Percentiles rank a stretch among this genome's conserved stretches.
These are phyloP conservation scores for Drosophila miranda DNA, from an alignment of 1,140 invertebrate genomes.

Conservation along the genomic window DNA sequence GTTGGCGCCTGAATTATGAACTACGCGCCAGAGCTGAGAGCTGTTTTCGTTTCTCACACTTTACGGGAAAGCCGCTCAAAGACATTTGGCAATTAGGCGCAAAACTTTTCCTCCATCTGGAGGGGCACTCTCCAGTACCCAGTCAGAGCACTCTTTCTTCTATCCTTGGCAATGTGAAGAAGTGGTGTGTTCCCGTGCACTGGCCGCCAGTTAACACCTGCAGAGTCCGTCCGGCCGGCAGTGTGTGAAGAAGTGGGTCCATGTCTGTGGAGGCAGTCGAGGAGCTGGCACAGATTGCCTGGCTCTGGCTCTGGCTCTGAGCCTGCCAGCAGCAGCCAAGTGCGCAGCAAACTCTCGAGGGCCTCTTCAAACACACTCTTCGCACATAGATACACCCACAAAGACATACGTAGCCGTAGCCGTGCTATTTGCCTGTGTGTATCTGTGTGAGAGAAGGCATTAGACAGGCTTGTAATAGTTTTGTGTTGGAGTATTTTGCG, in stretches of 20 bases:
- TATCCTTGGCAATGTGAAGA: too few relatives aligned
- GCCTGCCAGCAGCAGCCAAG: slow-evolving; percentile 29
- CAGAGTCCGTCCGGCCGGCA: slow-evolving; percentile 22
- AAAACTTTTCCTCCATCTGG: slow-evolving; percentile 23
- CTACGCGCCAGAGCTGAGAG: slow-evolving; percentile 42
- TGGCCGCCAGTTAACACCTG: slow-evolving; percentile 61
- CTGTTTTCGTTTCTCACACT: slow-evolving; percentile 38
- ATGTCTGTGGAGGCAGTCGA: slow-evolving; percentile 12
- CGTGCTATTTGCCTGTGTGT: slow-evolving; percentile 31
- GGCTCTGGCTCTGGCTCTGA: slow-evolving; percentile 2
- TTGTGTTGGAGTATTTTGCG: slow-evolving; percentile 49
- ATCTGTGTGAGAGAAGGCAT: slow-evolving; percentile 29
- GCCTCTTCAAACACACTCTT: slow-evolving; percentile 54
- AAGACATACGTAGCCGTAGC: slow-evolving; percentile 2
- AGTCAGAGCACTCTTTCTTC: neutral
- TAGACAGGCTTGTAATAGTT: slow-evolving; percentile 60
- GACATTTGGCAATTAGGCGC: slow-evolving; percentile 65
- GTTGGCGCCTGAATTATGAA: slow-evolving; percentile 72
- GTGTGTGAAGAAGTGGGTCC: slow-evolving; percentile 6
- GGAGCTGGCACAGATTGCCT: slow-evolving; percentile 56
- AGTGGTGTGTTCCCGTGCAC: slow-evolving; percentile 11
- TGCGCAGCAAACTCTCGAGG: slow-evolving; percentile 66
- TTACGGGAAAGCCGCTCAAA: slow-evolving; percentile 51
- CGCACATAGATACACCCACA: slow-evolving; percentile 19
- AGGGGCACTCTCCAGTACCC: neutral